Percentiles rank a stretch among this genome's conserved stretches.
phyloP scores from a whole-genome alignment of 64 coral and sea anemone species.

The Pocillopora verrucosa region DNA sequence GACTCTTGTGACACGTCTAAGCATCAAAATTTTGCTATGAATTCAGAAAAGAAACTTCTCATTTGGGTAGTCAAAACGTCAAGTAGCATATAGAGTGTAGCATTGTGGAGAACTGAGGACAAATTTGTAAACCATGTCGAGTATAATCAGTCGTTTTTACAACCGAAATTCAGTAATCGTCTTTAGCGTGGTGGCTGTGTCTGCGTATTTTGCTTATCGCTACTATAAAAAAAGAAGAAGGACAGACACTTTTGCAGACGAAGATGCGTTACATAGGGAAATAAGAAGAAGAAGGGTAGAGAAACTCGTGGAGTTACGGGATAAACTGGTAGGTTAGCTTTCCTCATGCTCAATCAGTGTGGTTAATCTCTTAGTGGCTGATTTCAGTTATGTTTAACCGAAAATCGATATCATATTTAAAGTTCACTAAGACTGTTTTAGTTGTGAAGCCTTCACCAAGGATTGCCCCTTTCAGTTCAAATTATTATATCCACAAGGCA shows the following conservation, averaged over 20 bases:
- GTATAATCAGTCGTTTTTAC: neutral
- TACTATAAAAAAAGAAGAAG: slow-evolving; percentile 22
- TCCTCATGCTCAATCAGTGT: neutral
- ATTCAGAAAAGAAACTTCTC: neutral
- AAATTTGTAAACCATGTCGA: neutral
- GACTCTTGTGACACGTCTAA: too few species aligned
- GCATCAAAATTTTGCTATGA: neutral
- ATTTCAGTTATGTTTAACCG: too few species aligned
- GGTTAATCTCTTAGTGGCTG: too few species aligned
- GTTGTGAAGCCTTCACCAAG: too few species aligned
- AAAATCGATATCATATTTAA: too few species aligned
- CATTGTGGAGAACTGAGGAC: neutral
- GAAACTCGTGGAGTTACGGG: slow-evolving; percentile 69
- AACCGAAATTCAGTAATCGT: neutral
- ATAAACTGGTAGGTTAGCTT: slow-evolving; percentile 65
- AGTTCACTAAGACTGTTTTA: too few species aligned
- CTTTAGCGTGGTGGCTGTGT: neutral
- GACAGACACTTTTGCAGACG: neutral
- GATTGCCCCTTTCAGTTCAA: too few species aligned
- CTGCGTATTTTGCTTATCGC: slow-evolving; percentile 33
- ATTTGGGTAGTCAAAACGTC: neutral
- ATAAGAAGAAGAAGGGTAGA: slow-evolving; percentile 55
- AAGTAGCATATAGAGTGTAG: neutral
- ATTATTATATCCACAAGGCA: too few species aligned
- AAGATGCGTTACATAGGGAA: neutral